A percentile compares a stretch with the other conserved stretches of the same genome.
Conservation (phyloP, 2,113 vertebrate species). For the Haemorhous mexicanus region DNA sequence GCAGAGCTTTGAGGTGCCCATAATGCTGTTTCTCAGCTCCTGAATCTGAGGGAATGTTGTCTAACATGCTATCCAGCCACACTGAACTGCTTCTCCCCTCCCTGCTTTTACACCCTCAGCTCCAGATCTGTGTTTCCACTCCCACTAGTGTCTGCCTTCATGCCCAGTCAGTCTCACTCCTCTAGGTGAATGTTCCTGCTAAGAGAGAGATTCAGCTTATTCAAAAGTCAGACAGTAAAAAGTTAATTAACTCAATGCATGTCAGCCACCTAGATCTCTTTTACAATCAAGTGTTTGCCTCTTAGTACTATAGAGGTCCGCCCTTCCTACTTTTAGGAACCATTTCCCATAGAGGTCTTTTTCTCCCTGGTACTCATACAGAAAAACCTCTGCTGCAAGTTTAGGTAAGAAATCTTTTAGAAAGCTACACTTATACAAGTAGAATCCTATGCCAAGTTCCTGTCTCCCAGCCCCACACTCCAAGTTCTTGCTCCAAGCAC, state of each 20-base stretch:
- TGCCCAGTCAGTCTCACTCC: neutral
- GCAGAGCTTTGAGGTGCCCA: neutral
- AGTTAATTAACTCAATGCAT: neutral
- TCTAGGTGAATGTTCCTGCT: neutral
- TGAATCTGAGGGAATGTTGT: neutral
- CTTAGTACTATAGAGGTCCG: neutral
- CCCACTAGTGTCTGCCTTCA: neutral
- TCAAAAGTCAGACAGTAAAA: neutral
- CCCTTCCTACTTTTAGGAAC: neutral
- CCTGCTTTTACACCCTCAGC: neutral
- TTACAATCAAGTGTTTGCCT: neutral
- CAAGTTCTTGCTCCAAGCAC: neutral
- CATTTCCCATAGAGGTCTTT: neutral
- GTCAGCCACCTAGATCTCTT: neutral
- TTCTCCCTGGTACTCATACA: neutral
- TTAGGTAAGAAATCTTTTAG: neutral
- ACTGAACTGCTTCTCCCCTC: neutral
- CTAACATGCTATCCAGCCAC: neutral
- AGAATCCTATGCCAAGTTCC: neutral
- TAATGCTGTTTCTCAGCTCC: neutral
- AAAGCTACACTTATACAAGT: neutral
- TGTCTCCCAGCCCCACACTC: neutral
- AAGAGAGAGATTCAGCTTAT: neutral
- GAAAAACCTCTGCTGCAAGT: neutral
- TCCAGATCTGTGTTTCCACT: neutral